Evolutionary conservation across 2,113 vertebrate genomes (phyloP).

Genomic region (Aldabrachelys gigantea): DNA sequence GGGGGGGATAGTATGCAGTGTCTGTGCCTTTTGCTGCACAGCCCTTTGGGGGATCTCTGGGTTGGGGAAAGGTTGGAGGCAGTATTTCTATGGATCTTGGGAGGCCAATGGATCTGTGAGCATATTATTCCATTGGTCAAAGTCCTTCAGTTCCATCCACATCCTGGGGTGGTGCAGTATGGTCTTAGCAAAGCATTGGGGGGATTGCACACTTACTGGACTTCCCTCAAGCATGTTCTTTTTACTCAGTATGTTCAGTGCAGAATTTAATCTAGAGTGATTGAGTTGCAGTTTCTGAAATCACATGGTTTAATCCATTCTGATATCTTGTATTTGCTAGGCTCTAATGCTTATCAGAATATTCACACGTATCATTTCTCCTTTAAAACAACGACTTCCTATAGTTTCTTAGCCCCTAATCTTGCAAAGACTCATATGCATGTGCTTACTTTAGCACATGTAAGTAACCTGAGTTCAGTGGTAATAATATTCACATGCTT

Average conservation of each 20-base stretch:
- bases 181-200: neutral
- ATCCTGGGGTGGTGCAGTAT: neutral
- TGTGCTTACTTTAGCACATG: constrained; percentile 47
- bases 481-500: constrained; percentile 10
- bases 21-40: neutral
- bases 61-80: neutral
- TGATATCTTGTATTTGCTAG: constrained; percentile 50
- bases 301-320: constrained; percentile 31
- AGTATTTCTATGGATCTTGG: neutral
- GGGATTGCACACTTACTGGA: fast-evolving
- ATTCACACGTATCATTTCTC: constrained; percentile 66
- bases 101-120: neutral
- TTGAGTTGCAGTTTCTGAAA: constrained; percentile 18
- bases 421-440: constrained; percentile 55
- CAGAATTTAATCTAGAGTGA: constrained; percentile 31
- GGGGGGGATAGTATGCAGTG: fast-evolving
- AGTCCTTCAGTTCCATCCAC: neutral
- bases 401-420: constrained; percentile 42
- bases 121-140: neutral
- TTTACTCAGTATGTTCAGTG: neutral
- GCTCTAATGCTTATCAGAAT: constrained; percentile 28
- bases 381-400: constrained; percentile 73
- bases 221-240: neutral
- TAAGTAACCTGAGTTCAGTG: constrained; percentile 60
- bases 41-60: neutral